A percentile compares a stretch with the other conserved stretches of the same genome.
Evolutionary conservation across 2,797 vertebrate genomes (phyloP).

Genomic region (Coregonus sp.): DNA sequence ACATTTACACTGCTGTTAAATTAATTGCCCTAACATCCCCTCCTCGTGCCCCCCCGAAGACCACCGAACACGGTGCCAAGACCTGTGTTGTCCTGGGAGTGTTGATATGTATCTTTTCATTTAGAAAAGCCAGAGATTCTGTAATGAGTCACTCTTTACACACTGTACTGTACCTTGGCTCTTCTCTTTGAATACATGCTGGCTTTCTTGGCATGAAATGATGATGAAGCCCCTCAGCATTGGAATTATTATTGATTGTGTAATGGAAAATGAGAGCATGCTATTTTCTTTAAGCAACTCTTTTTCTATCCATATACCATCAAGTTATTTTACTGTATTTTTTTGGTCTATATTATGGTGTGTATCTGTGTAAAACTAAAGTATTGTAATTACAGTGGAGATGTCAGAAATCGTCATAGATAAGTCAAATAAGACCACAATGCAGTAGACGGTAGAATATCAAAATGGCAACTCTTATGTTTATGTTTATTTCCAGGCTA

Average conservation of each 20-base stretch:
- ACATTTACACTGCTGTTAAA: constrained; percentile 59
- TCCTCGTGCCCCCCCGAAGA: background rate
- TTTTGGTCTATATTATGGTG: background rate
- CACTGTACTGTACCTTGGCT: background rate
- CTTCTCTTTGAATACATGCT: background rate
- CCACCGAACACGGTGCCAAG: background rate
- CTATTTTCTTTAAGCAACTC: background rate
- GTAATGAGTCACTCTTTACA: background rate
- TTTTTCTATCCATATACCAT: background rate
- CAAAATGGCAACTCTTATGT: background rate
- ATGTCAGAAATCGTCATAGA: background rate
- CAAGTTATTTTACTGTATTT: background rate
- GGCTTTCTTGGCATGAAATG: background rate
- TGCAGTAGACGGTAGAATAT: background rate
- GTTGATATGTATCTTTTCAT: constrained; percentile 5
- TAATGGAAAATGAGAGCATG: background rate
- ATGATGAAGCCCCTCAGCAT: background rate
- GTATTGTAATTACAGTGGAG: background rate
- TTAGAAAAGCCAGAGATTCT: background rate
- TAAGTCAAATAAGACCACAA: background rate
- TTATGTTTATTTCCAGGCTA: background rate
- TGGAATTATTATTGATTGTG: constrained; percentile 4
- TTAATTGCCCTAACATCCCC: constrained; percentile 56
- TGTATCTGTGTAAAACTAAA: background rate
- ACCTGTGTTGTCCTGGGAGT: constrained; percentile 1